A percentile compares a stretch with the other conserved stretches of the same genome.
phyloP scores from a whole-genome alignment of 2,888 invertebrate species.

The Lepidochitona cinerea region DNA sequence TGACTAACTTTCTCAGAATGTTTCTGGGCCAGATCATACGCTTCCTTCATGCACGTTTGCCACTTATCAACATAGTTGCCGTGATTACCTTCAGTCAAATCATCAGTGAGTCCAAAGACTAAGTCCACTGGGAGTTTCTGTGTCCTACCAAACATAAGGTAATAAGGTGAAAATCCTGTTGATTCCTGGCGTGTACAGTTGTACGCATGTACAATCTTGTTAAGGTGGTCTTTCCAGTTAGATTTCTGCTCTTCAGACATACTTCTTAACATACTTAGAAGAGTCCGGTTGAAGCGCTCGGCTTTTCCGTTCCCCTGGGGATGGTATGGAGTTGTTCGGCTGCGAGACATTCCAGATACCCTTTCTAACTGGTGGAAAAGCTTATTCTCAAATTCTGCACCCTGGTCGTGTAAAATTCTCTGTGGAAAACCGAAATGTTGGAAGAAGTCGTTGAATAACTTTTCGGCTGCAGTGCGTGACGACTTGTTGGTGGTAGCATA shows the following conservation, averaged over 20 bases:
- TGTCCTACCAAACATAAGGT: background rate
- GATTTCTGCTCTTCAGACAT: background rate
- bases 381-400: slow-evolving; percentile 10
- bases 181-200: background rate
- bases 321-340: background rate
- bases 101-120: background rate
- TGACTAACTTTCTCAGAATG: background rate
- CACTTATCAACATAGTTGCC: background rate
- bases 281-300: background rate
- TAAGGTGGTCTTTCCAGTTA: background rate
- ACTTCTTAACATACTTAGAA: background rate
- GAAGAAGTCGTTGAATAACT: slow-evolving; percentile 7
- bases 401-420: background rate
- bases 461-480: slow-evolving; percentile 10
- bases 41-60: background rate
- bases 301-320: background rate
- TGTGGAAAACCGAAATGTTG: slow-evolving; percentile 4
- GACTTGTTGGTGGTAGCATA: too few relatives aligned
- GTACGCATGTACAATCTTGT: background rate
- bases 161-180: background rate
- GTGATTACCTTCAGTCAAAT: background rate
- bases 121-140: background rate
- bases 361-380: background rate
- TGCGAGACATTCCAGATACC: background rate
- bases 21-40: background rate